Evolutionary conservation across 92 coral and sea anemone genomes (phyloP), one percentile per base, ranked within the genome.

Genomic region (Epizoanthus stellaris): DNA sequence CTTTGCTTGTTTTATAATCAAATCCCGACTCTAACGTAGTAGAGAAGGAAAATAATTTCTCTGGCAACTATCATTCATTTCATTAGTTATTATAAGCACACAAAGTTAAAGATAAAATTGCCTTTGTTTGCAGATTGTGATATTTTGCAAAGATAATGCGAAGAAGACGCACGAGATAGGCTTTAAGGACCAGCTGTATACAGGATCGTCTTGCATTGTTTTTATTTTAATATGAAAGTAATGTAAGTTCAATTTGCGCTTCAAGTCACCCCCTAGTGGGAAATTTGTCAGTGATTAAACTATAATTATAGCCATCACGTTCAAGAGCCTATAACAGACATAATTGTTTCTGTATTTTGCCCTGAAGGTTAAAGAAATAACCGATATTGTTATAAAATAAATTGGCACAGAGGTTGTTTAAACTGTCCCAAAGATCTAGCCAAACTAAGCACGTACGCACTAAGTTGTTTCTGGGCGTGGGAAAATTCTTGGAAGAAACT

Each of bases 341-440:
- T 68, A 25, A 68, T 68, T 68, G 52, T 68, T 68, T 68, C 52
- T 68, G 45, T 7, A 25, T 38, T 68, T 68, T 38, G 73, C 73
- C 73, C 73, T 14, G 6, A 68, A 68, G 52, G 73, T 68, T 38
- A 7, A 34, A 43, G 34, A 17, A 43, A 49, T 49, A 49, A 49
- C 56, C 43, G 49, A 25, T 23, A 68, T 14, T 68, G 52, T 68
- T 25, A 68, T 68, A 13, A 43, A 16, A 68, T 49, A 68, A 68
- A 68, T 16, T 14, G 11, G 73, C 21, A 8, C 21, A 4, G 12
- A 68, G 49, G 12, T 36, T 38, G 34, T 68, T 68, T 25, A 38
- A 68, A 68, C n/a, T 68, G 16, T 49, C 42, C 19, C 9, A 38
- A 68, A 68, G 73, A 30, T 15, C n/a, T 4, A 3, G 19, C 15